Evolutionary conservation across 1,140 invertebrate species (phyloP).

Genomic region (Lordiphosa mommai): DNA sequence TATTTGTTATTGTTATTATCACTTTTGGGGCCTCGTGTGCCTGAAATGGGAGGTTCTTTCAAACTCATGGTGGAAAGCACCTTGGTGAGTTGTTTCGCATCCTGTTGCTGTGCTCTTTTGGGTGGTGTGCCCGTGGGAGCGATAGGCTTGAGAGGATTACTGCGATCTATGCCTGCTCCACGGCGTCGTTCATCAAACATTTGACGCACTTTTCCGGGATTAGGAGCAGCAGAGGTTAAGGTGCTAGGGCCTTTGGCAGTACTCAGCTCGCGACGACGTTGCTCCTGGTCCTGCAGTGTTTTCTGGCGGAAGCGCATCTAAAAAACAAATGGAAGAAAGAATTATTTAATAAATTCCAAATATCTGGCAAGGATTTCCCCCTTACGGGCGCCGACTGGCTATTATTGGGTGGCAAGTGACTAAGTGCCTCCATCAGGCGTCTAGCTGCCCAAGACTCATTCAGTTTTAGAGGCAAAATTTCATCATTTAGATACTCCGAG

Average conservation of each 20-base stretch:
- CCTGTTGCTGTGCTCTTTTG: constrained; percentile 1
- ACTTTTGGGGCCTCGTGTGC: constrained; percentile 10
- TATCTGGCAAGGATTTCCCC: not conserved
- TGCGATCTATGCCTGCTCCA: constrained; percentile 88
- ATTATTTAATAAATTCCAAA: not conserved
- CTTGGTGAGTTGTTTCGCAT: constrained; percentile 29
- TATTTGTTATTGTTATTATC: constrained; percentile 60
- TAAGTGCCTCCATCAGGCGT: constrained; percentile 77
- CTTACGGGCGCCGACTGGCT: constrained; percentile 62
- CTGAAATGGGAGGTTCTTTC: constrained; percentile 17
- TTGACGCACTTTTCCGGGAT: constrained; percentile 83
- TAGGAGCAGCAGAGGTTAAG: constrained; percentile 5
- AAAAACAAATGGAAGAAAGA: not conserved
- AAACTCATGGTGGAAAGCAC: constrained; percentile 39
- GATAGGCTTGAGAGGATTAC: constrained; percentile 88
- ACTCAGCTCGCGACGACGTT: constrained; percentile 47
- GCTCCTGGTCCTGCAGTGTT: constrained; percentile 61
- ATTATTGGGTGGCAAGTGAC: constrained; percentile 53
- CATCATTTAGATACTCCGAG: constrained; percentile 28
- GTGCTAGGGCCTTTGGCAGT: constrained; percentile 1
- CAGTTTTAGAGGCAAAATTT: constrained; percentile 80
- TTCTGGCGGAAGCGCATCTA: constrained; percentile 78
- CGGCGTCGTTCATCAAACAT: constrained; percentile 89
- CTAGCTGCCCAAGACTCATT: constrained; percentile 82
- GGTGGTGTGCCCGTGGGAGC: constrained; percentile 46